Conservation (phyloP, 2,888 invertebrate genomes). For the Pyrrhia umbra region DNA sequence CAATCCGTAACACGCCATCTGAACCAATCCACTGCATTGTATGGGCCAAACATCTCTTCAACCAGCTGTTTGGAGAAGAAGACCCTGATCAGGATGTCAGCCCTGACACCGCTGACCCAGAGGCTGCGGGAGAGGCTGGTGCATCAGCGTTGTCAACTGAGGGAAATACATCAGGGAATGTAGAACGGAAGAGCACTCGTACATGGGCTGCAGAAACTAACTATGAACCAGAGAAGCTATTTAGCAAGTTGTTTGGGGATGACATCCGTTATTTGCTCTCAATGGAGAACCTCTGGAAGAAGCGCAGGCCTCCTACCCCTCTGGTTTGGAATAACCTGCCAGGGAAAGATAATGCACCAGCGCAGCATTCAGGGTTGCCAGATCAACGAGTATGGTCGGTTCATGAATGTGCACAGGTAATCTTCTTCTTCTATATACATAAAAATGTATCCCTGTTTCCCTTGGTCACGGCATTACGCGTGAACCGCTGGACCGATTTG, state of each 20-base stretch:
- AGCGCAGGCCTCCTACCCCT: constrained; percentile 95
- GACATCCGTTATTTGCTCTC: constrained; percentile 98
- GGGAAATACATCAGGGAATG: constrained; percentile 86
- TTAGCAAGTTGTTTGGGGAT: constrained; percentile 97
- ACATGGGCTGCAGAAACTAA: constrained; percentile 96
- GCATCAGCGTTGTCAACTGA: constrained; percentile 88
- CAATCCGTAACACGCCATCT: constrained; percentile 99
- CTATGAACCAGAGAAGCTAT: constrained; percentile 96
- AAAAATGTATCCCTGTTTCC: no score
- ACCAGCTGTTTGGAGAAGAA: constrained; percentile 99
- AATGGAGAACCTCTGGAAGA: constrained; percentile 99
- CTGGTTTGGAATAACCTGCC: constrained; percentile 93
- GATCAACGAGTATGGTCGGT: constrained; percentile 96
- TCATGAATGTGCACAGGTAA: constrained; percentile 92
- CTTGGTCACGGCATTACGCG: no score
- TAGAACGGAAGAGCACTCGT: constrained; percentile 93
- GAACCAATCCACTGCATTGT: constrained; percentile 99
- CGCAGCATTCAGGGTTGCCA: constrained; percentile 88
- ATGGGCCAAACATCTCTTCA: constrained; percentile 99
- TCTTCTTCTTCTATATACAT: background rate
- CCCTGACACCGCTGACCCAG: constrained; percentile 98
- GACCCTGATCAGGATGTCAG: constrained; percentile 99
- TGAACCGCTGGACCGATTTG: no score
- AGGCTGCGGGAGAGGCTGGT: constrained; percentile 94
- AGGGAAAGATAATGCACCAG: constrained; percentile 86